Percentiles rank a stretch among this genome's conserved stretches.
phyloP scores from a whole-genome alignment of 92 coral and sea anemone species.

The Pocillopora meandrina region DNA sequence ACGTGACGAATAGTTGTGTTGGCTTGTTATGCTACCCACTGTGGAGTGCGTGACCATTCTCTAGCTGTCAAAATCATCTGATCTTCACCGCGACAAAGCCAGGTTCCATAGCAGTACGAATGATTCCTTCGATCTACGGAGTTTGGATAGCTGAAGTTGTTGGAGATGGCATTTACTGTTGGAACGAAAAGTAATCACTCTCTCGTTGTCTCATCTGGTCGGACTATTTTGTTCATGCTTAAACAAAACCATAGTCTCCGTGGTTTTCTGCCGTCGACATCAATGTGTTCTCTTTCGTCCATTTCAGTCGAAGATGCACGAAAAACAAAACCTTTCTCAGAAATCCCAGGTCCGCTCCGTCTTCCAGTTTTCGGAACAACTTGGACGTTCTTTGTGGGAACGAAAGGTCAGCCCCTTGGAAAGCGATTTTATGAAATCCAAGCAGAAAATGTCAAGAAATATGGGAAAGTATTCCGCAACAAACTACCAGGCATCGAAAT shows the following conservation, averaged over 20 bases:
- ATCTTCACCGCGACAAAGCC: too few species aligned
- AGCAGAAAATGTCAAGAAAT: neutral
- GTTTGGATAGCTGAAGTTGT: neutral
- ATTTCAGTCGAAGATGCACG: too few species aligned
- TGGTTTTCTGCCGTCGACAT: too few species aligned
- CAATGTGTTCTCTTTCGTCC: too few species aligned
- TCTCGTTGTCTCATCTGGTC: neutral
- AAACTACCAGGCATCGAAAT: slow-evolving; percentile 4
- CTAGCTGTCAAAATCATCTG: too few species aligned
- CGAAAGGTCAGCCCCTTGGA: slow-evolving; percentile 47
- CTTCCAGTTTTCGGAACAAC: slow-evolving; percentile 47
- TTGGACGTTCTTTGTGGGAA: slow-evolving; percentile 31
- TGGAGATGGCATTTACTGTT: neutral
- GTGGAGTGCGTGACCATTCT: too few species aligned
- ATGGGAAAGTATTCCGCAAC: too few species aligned
- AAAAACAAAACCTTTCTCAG: neutral
- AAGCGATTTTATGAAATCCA: slow-evolving; percentile 42
- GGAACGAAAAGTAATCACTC: neutral
- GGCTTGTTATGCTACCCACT: too few species aligned
- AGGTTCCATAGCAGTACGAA: neutral
- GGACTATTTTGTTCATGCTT: neutral
- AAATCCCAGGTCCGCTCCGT: slow-evolving; percentile 56
- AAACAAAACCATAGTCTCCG: too few species aligned
- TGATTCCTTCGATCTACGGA: neutral
- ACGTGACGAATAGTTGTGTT: too few species aligned